Conservation (phyloP, 2,888 invertebrate species). For the Tenthredo livida region DNA sequence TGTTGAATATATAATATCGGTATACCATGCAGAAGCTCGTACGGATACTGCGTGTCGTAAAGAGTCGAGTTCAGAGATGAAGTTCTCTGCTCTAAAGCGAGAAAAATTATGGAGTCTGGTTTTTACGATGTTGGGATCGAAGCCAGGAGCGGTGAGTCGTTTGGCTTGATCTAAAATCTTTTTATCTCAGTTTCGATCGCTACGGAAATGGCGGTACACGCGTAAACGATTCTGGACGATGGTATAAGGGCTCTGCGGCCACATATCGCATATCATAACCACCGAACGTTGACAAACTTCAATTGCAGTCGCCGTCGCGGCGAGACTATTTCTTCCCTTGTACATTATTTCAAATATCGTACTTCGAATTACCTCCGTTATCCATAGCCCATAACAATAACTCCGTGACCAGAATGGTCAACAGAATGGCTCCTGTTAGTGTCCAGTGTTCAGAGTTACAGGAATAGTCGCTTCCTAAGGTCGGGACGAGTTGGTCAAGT, state of each 20-base stretch:
- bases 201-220: conserved; percentile 9
- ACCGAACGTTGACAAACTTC: conserved; percentile 1
- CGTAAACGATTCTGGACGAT: conserved; percentile 19
- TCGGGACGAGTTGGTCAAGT: not conserved
- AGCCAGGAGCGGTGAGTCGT: conserved; percentile 29
- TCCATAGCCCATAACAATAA: conserved; percentile 33
- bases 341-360: conserved; percentile 4
- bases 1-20: conserved; percentile 8
- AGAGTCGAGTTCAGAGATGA: not conserved
- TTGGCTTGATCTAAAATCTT: conserved; percentile 46
- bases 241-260: not conserved
- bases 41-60: conserved; percentile 7
- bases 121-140: conserved; percentile 37
- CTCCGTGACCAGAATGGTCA: conserved; percentile 36
- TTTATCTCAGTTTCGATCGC: conserved; percentile 35
- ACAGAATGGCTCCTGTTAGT: not conserved
- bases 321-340: conserved; percentile 6
- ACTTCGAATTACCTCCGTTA: conserved; percentile 36
- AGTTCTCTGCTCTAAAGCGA: conserved; percentile 1
- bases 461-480: not conserved
- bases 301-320: conserved; percentile 39
- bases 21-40: not conserved
- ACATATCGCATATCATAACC: not conserved
- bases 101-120: conserved; percentile 34
- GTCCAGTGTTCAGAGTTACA: not conserved